Evolutionary conservation across 2,113 vertebrate species (phyloP), one percentile per base, ranked within the genome.

Genomic region (Mesembrinibis cayennensis): DNA sequence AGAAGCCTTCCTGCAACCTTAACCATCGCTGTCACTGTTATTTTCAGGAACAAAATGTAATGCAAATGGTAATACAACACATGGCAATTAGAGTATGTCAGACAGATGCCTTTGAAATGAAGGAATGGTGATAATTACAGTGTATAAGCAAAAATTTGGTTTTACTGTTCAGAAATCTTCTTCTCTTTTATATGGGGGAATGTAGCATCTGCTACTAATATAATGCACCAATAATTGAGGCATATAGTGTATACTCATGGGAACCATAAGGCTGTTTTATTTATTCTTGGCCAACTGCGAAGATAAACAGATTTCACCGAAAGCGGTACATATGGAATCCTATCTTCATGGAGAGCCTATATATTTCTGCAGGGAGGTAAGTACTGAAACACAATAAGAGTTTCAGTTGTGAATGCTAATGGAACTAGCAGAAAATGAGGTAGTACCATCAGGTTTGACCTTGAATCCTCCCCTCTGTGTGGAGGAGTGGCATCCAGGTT

Each of bases 241-340:
- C 89, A 97, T 92, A 97, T 70, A 97, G 90, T 55, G 76, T 85
- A 71, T 89, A 65, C 97, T 97, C 98, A 91, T 1, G 59, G 94
- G 97, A 92, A 30, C 76, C 95, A 94, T 92, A 96, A 93, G 94
- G 95, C 95, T 96, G 95, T 82, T 98, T 98, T 97, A 97, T 98
- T 98, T 98, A 97, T 97, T 97, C 93, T 97, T 97, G 93, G 90
- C 97, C 93, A 97, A 98, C 96, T 97, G 96, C 18, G 16, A 97
- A 97, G 93, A 97, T 96, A 98, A 98, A 98, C 97, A 98, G 98
- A 98, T 97, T 97, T 97, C 81, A 97, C 96, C 69, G 77, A 98
- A 95, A 97, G 87, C 21, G 0, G 67, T 96, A 94, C 95, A 96
- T 97, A 96, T 73, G 87, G 94, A 97, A 96, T 47, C 65, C 93